Percentiles rank a stretch among this genome's conserved stretches.
Conservation (phyloP, 30 jellyfish, hydroid and myxozoan species). For the Mastigias papua region DNA sequence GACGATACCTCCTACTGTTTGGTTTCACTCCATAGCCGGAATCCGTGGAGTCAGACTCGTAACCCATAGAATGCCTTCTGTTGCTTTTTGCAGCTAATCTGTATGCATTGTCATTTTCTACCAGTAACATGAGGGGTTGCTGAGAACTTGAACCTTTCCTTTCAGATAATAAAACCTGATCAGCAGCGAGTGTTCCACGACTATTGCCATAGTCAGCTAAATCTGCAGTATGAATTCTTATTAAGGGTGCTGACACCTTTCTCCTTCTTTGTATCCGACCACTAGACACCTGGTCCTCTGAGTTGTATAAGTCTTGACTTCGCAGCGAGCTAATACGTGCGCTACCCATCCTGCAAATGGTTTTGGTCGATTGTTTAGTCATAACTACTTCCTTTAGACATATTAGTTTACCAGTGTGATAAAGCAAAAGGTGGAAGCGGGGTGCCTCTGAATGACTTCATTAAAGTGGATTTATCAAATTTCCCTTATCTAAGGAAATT, state of each 20-base stretch:
- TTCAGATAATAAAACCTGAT: neutral
- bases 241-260: constrained; percentile 1
- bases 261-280: neutral
- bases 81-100: neutral
- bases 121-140: neutral
- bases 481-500: no score
- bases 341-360: neutral
- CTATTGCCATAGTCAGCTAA: neutral
- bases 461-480: no score
- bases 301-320: neutral
- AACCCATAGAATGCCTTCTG: constrained; percentile 28
- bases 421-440: no score
- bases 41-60: constrained; percentile 69
- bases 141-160: neutral
- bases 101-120: neutral
- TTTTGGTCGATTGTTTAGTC: neutral
- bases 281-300: neutral
- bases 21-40: constrained; percentile 67
- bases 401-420: neutral
- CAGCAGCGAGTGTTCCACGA: neutral
- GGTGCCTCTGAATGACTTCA: no score
- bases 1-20: constrained; percentile 44
- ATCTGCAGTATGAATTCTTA: neutral
- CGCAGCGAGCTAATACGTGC: neutral
- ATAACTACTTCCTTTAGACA: neutral